Evolutionary conservation across 2,797 vertebrate species (phyloP), one percentile per base, ranked within the genome.

Genomic region (Hephaestus fuliginosus): DNA sequence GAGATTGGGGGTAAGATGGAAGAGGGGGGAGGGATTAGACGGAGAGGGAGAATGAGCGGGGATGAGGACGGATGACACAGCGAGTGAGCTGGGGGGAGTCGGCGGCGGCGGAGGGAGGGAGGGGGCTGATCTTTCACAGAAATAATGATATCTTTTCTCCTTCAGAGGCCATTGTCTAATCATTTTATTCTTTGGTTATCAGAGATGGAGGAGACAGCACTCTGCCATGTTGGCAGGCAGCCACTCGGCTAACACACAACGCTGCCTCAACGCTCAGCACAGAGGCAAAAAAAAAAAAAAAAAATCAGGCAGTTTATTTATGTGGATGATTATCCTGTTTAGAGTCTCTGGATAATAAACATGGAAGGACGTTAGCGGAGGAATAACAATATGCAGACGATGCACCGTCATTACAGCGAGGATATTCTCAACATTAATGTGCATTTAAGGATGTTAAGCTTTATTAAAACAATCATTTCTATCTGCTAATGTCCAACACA

Each of bases 71-170:
- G 86, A 88, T 76, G 87, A 76, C 81, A 85, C 74, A 39, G 74
- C 11, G 51, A 68, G 57, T 1, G 69, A 67, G 72, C 44, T n/a
- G 36, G 63, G 36, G 22, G 3, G 17, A 15, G 18, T 17, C 7
- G 1, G 33, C 7, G 33, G 33, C 7, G 33, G 33, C 3, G 33
- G 18, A 48, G 25, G n/a, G 2, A 5, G 48, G 53, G 43, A 1
- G 44, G 20, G 33, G 60, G 39, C n/a, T 53, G 73, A 55, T 82
- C 72, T 58, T 30, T 78, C 61, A 58, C 74, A 84, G 80, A 71
- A 81, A 86, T 78, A 87, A 89, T 80, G 51, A 84, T 88, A 87
- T 87, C 82, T 73, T 49, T 30, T 70, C 84, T 87, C 48, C 84
- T 78, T 85, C 81, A 70, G 80, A 81, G 75, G 61, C 81, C 5